phyloP scores from a whole-genome alignment of 2,113 vertebrate species.

The Hippolais icterina region DNA sequence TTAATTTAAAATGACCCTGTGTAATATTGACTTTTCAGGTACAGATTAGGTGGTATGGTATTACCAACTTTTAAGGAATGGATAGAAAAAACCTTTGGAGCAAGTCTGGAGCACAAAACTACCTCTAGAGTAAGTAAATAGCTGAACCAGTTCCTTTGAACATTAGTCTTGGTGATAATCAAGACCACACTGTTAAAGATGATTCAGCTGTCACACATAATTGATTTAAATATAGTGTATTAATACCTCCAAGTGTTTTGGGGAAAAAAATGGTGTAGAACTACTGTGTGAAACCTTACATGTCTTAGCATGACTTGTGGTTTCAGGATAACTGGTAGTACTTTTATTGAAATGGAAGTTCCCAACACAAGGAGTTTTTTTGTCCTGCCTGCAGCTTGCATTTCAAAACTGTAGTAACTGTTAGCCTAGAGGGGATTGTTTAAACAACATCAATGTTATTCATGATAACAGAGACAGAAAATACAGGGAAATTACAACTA shows the following conservation, averaged over 20 bases:
- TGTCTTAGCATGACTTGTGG: background rate
- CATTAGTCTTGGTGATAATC: constrained; percentile 12
- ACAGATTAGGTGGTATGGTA: constrained; percentile 90
- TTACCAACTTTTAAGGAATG: constrained; percentile 93
- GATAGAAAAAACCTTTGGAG: constrained; percentile 90
- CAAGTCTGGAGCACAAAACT: constrained; percentile 89
- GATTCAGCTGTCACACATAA: background rate
- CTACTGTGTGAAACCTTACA: background rate
- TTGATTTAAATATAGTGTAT: background rate
- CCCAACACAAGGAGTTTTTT: background rate
- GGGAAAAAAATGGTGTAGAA: background rate
- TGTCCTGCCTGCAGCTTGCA: background rate
- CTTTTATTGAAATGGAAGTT: background rate
- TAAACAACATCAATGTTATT: background rate
- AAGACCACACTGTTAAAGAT: constrained; percentile 1
- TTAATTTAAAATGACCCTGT: constrained; percentile 51
- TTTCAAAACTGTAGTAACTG: background rate
- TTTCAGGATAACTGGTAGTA: background rate
- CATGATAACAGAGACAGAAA: background rate
- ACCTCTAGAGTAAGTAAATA: constrained; percentile 86
- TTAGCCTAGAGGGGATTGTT: background rate
- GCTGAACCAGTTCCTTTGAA: constrained; percentile 28
- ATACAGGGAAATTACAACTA: background rate
- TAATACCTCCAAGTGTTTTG: background rate
- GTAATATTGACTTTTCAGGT: constrained; percentile 79